Percentiles rank a stretch among this genome's conserved stretches.
phyloP scores from a whole-genome alignment of 2,888 invertebrate genomes.

The Heliothis peltigera region DNA sequence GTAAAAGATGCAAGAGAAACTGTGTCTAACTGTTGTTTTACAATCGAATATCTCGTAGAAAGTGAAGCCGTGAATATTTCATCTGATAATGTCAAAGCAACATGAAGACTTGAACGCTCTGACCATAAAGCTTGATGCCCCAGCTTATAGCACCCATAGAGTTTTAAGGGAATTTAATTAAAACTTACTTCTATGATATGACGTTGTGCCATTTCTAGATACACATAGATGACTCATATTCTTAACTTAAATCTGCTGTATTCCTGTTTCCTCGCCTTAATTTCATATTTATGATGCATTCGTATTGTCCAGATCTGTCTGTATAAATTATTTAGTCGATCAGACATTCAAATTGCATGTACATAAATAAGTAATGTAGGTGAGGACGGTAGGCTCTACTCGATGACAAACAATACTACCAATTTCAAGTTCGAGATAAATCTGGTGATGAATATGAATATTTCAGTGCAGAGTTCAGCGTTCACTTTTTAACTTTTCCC shows the following conservation, averaged over 20 bases:
- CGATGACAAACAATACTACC: constrained; percentile 36
- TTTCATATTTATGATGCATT: constrained; percentile 45
- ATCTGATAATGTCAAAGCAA: background rate
- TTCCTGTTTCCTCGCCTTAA: constrained; percentile 7
- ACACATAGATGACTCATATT: constrained; percentile 9
- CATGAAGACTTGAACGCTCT: background rate
- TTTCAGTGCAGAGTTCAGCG: background rate
- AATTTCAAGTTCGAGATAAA: constrained; percentile 18
- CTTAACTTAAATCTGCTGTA: constrained; percentile 4
- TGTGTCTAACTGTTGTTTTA: background rate
- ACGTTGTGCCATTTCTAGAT: background rate
- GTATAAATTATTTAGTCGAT: constrained; percentile 43
- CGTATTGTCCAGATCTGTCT: constrained; percentile 24
- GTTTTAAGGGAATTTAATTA: background rate
- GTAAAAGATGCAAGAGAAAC: background rate
- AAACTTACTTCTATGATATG: background rate
- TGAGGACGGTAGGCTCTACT: constrained; percentile 23
- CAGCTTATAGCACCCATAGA: background rate
- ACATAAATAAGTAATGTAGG: constrained; percentile 50
- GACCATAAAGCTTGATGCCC: background rate
- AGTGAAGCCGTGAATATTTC: no score
- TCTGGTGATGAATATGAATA: constrained; percentile 31
- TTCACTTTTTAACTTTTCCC: constrained; percentile 7
- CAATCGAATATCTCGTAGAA: no score
- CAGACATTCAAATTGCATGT: constrained; percentile 58